A percentile compares a stretch with the other conserved stretches of the same genome.
These are phyloP conservation scores for Ia io DNA, from an alignment of 2,113 vertebrate genomes.

Conservation along the genomic window DNA sequence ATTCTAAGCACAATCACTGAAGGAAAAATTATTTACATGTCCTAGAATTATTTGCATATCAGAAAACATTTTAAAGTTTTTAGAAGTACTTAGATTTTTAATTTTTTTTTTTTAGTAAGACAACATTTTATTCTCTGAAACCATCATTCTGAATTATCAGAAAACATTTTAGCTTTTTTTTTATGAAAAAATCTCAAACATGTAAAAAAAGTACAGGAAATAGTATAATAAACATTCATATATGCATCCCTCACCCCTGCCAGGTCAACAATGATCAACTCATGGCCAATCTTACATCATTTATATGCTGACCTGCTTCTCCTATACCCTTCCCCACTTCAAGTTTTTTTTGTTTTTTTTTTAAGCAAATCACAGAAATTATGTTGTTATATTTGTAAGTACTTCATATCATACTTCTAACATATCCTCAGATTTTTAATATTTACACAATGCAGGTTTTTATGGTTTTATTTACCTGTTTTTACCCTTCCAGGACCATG, in stretches of 20 bases:
- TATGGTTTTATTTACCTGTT: not conserved
- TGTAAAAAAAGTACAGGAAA: slow-evolving; percentile 13
- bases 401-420: slow-evolving; percentile 16
- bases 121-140: slow-evolving; percentile 10
- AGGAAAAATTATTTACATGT: not conserved
- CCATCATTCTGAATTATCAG: not conserved
- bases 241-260: not conserved
- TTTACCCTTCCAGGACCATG: not conserved
- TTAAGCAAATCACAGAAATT: not conserved
- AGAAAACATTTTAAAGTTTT: not conserved
- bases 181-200: slow-evolving; percentile 23
- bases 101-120: not conserved
- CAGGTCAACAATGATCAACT: not conserved
- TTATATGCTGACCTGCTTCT: not conserved
- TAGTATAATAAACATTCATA: not conserved
- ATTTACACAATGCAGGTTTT: slow-evolving; percentile 4
- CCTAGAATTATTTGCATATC: not conserved
- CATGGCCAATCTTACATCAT: not conserved
- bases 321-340: not conserved
- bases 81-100: not conserved
- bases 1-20: not conserved
- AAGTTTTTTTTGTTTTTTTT: not conserved
- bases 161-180: not conserved
- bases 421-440: not conserved
- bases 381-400: not conserved